These are phyloP conservation scores for Pteruthius melanotis DNA, from an alignment of 2,113 vertebrate genomes.

Conservation along the genomic window DNA sequence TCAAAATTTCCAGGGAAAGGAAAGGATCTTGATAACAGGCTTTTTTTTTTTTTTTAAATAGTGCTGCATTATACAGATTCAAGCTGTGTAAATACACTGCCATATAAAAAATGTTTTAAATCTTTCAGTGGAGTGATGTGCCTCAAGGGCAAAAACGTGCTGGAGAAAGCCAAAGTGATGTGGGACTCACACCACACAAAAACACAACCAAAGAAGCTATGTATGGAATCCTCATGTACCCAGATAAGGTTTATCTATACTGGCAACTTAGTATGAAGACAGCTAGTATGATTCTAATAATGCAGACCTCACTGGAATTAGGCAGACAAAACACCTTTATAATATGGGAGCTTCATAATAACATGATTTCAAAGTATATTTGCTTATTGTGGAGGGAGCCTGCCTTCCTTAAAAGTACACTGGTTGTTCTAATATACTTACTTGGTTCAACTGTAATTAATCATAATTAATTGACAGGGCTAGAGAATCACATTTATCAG, in stretches of 20 bases:
- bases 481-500: background rate
- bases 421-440: background rate
- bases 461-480: background rate
- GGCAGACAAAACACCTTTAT: background rate
- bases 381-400: background rate
- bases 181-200: background rate
- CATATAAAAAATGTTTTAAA: background rate
- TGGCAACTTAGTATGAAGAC: background rate
- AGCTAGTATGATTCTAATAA: background rate
- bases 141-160: background rate
- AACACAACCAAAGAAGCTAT: background rate
- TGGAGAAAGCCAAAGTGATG: background rate
- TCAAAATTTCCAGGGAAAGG: background rate
- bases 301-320: background rate
- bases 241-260: background rate
- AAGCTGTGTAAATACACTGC: slow-evolving; percentile 8
- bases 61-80: background rate
- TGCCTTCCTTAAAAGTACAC: background rate
- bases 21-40: background rate
- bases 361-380: background rate
- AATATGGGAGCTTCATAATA: background rate
- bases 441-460: background rate
- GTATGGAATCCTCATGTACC: background rate
- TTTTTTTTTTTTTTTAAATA: background rate
- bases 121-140: background rate